These are phyloP conservation scores for Leistus spinibarbis DNA, from an alignment of 2,888 invertebrate genomes.

Conservation along the genomic window DNA sequence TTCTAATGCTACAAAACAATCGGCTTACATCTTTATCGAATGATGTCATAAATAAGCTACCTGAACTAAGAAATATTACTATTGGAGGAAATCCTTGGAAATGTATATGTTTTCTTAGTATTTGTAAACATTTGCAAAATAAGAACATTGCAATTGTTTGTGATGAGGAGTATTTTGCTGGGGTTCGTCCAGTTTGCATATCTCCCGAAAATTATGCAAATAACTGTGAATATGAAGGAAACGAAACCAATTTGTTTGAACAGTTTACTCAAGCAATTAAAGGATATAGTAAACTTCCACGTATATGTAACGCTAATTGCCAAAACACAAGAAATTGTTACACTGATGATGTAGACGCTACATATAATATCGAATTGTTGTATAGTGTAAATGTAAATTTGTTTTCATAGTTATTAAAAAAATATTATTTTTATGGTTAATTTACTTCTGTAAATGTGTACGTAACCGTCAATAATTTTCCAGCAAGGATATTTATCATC, in stretches of 20 bases:
- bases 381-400: not conserved
- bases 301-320: conserved; percentile 15
- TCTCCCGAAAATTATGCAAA: not conserved
- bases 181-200: conserved; percentile 12
- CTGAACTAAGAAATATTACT: conserved; percentile 12
- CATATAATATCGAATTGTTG: not conserved
- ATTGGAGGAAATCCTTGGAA: conserved; percentile 27
- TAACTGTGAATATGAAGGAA: not conserved
- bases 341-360: conserved; percentile 12
- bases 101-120: conserved; percentile 2
- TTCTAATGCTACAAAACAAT: not conserved
- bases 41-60: conserved; percentile 2
- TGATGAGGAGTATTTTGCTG: conserved; percentile 24
- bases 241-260: conserved; percentile 10
- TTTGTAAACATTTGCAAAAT: not conserved
- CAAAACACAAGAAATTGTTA: conserved; percentile 5
- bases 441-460: too few relatives aligned
- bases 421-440: not conserved
- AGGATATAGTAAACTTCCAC: conserved; percentile 12
- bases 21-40: not conserved
- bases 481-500: too few relatives aligned
- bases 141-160: conserved; percentile 1
- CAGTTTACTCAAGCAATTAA: not conserved
- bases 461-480: too few relatives aligned
- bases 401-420: not conserved